Percentiles rank a stretch among this genome's conserved stretches.
Evolutionary conservation across 2,113 vertebrate species (phyloP).

Genomic region (Crotalus viridis): DNA sequence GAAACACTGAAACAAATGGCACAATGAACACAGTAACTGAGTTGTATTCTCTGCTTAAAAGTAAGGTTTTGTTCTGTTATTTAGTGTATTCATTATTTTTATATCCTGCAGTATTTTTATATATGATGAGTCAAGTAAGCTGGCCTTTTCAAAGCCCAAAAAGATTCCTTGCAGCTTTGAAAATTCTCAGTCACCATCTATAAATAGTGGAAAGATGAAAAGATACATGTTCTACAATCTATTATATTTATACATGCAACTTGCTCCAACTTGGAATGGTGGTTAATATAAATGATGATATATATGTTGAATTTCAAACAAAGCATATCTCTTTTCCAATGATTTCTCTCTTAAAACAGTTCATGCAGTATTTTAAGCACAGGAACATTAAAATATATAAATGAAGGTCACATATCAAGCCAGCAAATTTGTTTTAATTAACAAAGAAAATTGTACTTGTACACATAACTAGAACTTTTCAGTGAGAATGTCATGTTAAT

Average conservation of each 20-base stretch:
- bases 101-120: conserved; percentile 10
- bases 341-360: background rate
- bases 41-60: conserved; percentile 47
- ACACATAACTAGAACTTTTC: background rate
- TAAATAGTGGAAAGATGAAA: background rate
- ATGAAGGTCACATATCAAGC: background rate
- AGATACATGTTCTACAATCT: background rate
- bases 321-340: background rate
- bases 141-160: background rate
- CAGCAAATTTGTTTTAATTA: background rate
- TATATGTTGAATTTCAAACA: background rate
- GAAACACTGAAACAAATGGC: conserved; percentile 50
- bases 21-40: conserved; percentile 7
- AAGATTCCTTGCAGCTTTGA: background rate
- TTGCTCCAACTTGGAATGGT: background rate
- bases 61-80: conserved; percentile 17
- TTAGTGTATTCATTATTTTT: conserved; percentile 24
- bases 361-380: background rate
- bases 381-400: background rate
- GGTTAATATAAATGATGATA: background rate
- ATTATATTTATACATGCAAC: no score
- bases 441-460: background rate
- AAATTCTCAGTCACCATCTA: background rate
- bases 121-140: background rate
- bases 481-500: background rate